Percentiles rank a stretch among this genome's conserved stretches.
phyloP scores from a whole-genome alignment of 2,888 invertebrate species.

The Argynnis bischoffii region DNA sequence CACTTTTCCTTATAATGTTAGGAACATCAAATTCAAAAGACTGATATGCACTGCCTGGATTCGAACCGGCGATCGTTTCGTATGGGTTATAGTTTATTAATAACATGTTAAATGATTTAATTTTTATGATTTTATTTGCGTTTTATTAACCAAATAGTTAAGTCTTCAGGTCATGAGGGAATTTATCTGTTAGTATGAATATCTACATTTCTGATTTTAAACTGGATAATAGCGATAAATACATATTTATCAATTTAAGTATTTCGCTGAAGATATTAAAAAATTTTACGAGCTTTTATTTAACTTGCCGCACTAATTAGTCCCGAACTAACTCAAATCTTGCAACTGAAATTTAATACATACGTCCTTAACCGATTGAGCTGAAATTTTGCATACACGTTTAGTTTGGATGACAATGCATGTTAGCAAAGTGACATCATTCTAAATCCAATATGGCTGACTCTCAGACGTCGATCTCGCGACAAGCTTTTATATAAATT shows the following conservation, averaged over 20 bases:
- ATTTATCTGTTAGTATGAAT: neutral
- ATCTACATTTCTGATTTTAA: neutral
- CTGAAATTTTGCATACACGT: no score
- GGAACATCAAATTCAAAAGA: constrained; percentile 15
- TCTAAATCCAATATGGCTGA: no score
- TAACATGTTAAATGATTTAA: neutral
- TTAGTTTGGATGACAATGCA: no score
- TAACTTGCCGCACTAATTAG: no score
- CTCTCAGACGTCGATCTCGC: no score
- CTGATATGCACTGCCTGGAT: constrained; percentile 24
- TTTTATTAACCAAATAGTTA: neutral
- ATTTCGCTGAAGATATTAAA: neutral
- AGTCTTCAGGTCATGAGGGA: neutral
- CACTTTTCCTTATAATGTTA: neutral
- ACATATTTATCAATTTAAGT: neutral
- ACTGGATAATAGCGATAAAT: neutral
- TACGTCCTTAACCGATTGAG: no score
- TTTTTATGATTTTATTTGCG: constrained; percentile 9
- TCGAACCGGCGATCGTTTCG: constrained; percentile 15
- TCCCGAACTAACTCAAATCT: no score
- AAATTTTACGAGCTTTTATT: no score
- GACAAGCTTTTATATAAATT: no score
- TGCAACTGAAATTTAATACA: no score
- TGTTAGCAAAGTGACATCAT: no score
- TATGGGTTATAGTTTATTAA: neutral